Evolutionary conservation across 2,113 vertebrate genomes (phyloP).

Genomic region (Elephas maximus): DNA sequence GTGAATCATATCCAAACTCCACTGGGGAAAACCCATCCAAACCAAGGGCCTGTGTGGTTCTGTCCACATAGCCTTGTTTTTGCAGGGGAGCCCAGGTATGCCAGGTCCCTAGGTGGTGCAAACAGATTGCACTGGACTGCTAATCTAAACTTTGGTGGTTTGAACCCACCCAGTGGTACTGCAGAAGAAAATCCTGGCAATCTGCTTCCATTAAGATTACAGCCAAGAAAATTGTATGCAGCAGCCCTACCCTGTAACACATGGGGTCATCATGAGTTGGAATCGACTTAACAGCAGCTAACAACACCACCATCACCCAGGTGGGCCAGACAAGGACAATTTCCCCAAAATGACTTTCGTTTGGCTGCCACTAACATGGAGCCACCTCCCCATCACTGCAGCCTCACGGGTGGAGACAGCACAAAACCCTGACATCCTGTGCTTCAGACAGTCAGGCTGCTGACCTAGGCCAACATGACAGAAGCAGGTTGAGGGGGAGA

Average conservation of each 20-base stretch:
- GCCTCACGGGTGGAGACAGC: too few species aligned
- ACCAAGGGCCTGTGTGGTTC: not conserved
- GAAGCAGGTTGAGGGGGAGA: not conserved
- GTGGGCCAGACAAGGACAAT: not conserved
- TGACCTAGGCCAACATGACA: not conserved
- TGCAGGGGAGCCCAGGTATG: rapidly evolving
- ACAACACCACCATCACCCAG: not conserved
- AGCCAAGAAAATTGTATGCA: not conserved
- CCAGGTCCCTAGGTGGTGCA: not conserved
- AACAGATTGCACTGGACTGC: not conserved
- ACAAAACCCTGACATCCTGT: not conserved
- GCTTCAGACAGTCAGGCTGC: too few species aligned
- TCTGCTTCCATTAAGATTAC: not conserved
- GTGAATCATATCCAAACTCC: not conserved
- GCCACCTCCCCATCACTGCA: not conserved
- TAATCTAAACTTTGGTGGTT: not conserved
- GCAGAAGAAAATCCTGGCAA: not conserved
- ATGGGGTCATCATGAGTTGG: not conserved
- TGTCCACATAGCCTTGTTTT: not conserved
- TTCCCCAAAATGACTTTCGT: not conserved
- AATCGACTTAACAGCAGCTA: not conserved
- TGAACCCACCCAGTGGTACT: not conserved
- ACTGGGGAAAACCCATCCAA: not conserved
- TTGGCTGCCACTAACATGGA: not conserved
- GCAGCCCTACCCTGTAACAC: not conserved